Base-by-base conservation (phyloP, 1,140 invertebrate species). In the Zaprionus vittiger region DNA sequence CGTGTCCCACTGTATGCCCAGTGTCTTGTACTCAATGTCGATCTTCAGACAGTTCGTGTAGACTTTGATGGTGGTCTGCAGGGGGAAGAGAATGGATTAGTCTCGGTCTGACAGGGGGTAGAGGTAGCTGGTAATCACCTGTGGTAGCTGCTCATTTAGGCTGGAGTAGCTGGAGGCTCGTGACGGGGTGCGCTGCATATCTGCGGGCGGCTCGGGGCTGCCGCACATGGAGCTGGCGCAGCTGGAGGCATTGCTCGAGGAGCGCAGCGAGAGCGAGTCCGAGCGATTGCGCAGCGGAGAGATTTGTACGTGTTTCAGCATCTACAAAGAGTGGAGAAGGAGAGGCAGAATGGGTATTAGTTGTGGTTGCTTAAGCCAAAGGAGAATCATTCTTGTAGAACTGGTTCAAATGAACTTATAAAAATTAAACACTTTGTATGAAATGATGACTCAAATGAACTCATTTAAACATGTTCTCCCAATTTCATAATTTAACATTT, bases 11-110 rank as follows among this genome's bases (percentile, higher is more conserved):
- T 96, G 96, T 59, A 98, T 97, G 62, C 96, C 96, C 56, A 98
- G 93, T 0, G 98, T 98, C 93, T 98, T 98, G 94, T 98, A 98
- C 91, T 98, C 97, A 90, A 98, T 98, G 93, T 98, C 97, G 1
- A 97, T 95, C 41, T 97, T 95, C 67, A 98, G 94, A 87, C 97
- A 97, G 79, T 96, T 96, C 1, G 97, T 97, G 93, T 97, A 98
- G 49, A 98, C 96, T 93, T 98, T 98, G 65, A 98, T 97, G 2
- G 97, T 97, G 22, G 97, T 97, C 97, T 98, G 96, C 14, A 37
- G 11, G 20, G 15, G 9, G 28, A 4, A 31, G 1, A 5, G 34
- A 4, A 14, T n/a, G 15, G 2, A 15, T 65, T 28, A 38, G 22
- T 17, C 6, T 11, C 1, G 12, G 12, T 2, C 5, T 17, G 1